A percentile compares a stretch with the other conserved stretches of the same genome.
Evolutionary conservation across 2,888 invertebrate genomes (phyloP).

Genomic region (Lycocerus yunnanus): DNA sequence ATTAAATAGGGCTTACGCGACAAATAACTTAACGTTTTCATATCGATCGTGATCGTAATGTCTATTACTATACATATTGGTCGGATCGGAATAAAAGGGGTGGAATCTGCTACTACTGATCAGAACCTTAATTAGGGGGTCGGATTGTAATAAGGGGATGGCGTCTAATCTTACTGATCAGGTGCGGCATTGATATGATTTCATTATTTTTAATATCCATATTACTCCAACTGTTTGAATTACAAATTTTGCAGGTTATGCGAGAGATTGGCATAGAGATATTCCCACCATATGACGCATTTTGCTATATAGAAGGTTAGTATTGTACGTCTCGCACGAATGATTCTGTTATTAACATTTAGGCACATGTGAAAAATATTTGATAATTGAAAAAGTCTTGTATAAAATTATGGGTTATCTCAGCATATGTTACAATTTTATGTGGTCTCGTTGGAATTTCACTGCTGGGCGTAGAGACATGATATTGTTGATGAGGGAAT

Average conservation of each 20-base stretch:
- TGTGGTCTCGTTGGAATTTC: slow-evolving; percentile 74
- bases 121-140: too few relatives aligned
- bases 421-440: slow-evolving; percentile 73
- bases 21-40: too few relatives aligned
- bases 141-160: too few relatives aligned
- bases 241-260: slow-evolving; percentile 42
- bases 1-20: too few relatives aligned
- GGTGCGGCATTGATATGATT: too few relatives aligned
- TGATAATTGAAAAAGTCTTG: slow-evolving; percentile 73
- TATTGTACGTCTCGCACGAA: not conserved
- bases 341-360: slow-evolving; percentile 8
- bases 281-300: slow-evolving; percentile 79
- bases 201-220: too few relatives aligned
- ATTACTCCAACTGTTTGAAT: not conserved
- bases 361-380: slow-evolving; percentile 67
- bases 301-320: slow-evolving; percentile 68
- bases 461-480: slow-evolving; percentile 64
- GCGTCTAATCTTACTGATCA: too few relatives aligned
- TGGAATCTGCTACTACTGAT: too few relatives aligned
- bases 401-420: slow-evolving; percentile 79
- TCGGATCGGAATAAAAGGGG: too few relatives aligned
- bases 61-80: too few relatives aligned
- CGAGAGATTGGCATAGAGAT: slow-evolving; percentile 74
- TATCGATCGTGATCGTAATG: too few relatives aligned
- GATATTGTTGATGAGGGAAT: slow-evolving; percentile 70